Conservation (phyloP, 2,113 vertebrate species). For the Percina caprodes region DNA sequence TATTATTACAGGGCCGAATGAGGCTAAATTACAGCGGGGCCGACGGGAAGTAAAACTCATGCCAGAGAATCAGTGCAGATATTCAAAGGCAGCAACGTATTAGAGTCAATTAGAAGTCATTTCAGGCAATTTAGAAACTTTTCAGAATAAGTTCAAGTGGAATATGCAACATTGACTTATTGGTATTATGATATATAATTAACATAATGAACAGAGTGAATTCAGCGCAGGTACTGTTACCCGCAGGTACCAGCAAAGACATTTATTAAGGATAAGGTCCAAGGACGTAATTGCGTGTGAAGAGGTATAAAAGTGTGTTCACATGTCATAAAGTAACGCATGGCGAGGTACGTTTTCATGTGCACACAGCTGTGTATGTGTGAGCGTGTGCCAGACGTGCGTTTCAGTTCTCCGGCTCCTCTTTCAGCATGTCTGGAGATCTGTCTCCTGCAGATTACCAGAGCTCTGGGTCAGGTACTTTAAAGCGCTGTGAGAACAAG, state of each 20-base stretch:
- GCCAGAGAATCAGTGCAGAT: constrained; percentile 29
- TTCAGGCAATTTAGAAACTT: constrained; percentile 39
- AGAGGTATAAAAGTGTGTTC: background rate
- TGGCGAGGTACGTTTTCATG: background rate
- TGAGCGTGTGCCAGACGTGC: background rate
- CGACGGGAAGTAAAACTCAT: constrained; percentile 37
- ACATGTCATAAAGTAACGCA: background rate
- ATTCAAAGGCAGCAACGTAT: constrained; percentile 20
- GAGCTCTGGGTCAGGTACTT: constrained; percentile 68
- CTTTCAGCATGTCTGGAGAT: constrained; percentile 64
- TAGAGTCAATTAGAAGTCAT: constrained; percentile 54
- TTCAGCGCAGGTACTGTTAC: background rate
- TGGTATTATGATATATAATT: background rate
- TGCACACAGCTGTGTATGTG: background rate
- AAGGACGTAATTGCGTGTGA: background rate
- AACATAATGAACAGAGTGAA: background rate
- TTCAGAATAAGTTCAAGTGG: constrained; percentile 14
- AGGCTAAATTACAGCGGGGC: constrained; percentile 39
- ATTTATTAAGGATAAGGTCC: background rate
- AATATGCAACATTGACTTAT: background rate
- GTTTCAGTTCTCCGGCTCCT: background rate
- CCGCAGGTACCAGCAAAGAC: background rate
- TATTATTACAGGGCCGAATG: constrained; percentile 35
- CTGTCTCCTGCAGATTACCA: constrained; percentile 60
- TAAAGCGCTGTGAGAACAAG: constrained; percentile 66